phyloP scores from a whole-genome alignment of 2,888 invertebrate species.

The Cheiracanthium punctorium region DNA sequence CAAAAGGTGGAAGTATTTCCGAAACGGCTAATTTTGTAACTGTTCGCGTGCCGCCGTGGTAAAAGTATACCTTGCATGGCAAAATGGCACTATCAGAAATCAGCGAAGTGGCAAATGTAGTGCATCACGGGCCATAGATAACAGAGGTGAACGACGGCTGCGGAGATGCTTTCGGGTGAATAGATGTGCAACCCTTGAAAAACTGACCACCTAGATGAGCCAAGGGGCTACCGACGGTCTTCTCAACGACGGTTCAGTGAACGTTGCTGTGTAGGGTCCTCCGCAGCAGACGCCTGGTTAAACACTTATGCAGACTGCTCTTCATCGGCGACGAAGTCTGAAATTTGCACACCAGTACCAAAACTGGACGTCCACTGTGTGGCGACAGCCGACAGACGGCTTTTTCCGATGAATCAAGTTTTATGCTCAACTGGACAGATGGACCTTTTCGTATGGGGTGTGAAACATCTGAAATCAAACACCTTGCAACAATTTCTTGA shows the following conservation, averaged over 20 bases:
- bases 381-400: no score
- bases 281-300: neutral
- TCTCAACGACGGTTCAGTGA: neutral
- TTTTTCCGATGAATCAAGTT: no score
- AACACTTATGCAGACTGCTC: slow-evolving; percentile 2
- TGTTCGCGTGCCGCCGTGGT: slow-evolving; percentile 3
- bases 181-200: slow-evolving; percentile 8
- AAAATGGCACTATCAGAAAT: neutral
- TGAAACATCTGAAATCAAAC: no score
- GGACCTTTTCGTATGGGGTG: no score
- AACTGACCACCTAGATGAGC: slow-evolving; percentile 19
- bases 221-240: slow-evolving; percentile 12
- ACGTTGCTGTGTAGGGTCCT: slow-evolving; percentile 2
- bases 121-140: slow-evolving; percentile 17
- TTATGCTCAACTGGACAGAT: no score
- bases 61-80: slow-evolving; percentile 1
- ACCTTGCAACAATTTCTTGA: no score
- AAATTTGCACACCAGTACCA: neutral
- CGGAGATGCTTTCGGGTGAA: slow-evolving; percentile 16
- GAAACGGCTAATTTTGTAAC: neutral
- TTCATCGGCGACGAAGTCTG: slow-evolving; percentile 6
- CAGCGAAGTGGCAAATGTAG: neutral
- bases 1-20: neutral
- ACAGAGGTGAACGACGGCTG: slow-evolving; percentile 20
- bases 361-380: no score